Evolutionary conservation across 2,797 vertebrate species (phyloP).

Genomic region (Pachyuromys duprasi): DNA sequence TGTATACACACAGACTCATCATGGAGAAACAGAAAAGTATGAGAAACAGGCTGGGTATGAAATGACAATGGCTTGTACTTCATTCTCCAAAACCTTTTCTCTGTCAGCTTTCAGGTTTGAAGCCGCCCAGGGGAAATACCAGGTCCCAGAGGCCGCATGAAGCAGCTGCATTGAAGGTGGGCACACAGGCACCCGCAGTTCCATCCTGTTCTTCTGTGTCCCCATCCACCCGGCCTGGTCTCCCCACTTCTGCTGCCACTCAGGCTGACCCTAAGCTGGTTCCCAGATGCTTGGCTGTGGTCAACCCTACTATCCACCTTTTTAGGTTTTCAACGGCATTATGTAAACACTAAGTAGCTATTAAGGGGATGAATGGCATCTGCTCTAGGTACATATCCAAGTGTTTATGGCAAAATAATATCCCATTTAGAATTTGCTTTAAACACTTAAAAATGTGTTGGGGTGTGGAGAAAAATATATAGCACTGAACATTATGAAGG

Average conservation of each 20-base stretch:
- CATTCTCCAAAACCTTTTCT: background rate
- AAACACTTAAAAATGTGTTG: background rate
- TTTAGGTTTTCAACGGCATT: background rate
- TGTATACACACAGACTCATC: background rate
- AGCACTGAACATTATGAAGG: background rate
- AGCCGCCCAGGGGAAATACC: accelerated
- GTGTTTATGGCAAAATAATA: background rate
- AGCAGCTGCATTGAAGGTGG: accelerated
- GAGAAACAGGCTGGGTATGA: accelerated
- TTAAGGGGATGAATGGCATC: too few relatives aligned
- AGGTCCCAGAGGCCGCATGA: background rate
- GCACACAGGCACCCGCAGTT: background rate
- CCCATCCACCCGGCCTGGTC: background rate
- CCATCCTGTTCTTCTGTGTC: background rate
- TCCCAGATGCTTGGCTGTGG: background rate
- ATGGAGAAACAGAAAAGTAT: background rate
- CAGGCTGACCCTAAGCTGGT: background rate
- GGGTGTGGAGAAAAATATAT: background rate
- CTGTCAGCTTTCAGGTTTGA: background rate
- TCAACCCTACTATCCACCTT: too few relatives aligned
- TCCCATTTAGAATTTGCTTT: background rate
- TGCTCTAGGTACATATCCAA: background rate
- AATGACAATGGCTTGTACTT: accelerated
- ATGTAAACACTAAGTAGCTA: too few relatives aligned
- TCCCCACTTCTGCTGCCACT: background rate